Base-by-base conservation (phyloP, 2,888 invertebrate species). In the Gymnoscelis rufifasciata region DNA sequence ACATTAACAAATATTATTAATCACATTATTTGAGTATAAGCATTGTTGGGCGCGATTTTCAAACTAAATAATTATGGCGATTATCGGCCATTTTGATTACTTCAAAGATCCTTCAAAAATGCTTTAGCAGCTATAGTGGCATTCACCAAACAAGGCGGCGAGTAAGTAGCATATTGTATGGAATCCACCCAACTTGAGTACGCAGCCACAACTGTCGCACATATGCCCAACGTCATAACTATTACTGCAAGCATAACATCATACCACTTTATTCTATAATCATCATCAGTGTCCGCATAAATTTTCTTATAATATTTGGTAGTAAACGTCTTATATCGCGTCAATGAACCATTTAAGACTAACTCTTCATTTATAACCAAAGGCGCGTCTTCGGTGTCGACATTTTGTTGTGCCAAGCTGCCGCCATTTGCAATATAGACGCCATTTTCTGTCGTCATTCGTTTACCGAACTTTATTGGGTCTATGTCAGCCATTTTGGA, bases 91-190 rank as follows among this genome's bases (percentile, higher is more conserved):
- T n/a, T n/a, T n/a, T n/a, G n/a, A 38, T 26, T 40, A 33, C n/a
- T 30, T 47, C 36, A 54, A 26, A 45, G 45, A 4, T 48, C 43
- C 24, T 12, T 37, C 1, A 48, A 50, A 39, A 86, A 83, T 43
- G 71, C 78, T 14, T 79, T 66, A 0, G 88, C 87, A 0, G 88
- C 88, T 2, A 71, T 71, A 0, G 90, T 90, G 0, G 91, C 83
- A 64, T 94, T 94, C 26, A 91, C 73, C 55, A 95, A 87, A 76
- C 95, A 95, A 1, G 95, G 93, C 15, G 93, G 92, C 30, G 92
- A 90, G 58, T 93, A 94, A 28, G 88, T 88, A 0, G 92, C 91
- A 35, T 91, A 92, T 33, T 83, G 79, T 8, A 92, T 83, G 0
- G 93, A 91, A 65, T 92, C 91, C 8, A 89, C 79, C 65, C 94